Base-by-base conservation (phyloP, 1,140 invertebrate species). In the Drosophila pectinifera region DNA sequence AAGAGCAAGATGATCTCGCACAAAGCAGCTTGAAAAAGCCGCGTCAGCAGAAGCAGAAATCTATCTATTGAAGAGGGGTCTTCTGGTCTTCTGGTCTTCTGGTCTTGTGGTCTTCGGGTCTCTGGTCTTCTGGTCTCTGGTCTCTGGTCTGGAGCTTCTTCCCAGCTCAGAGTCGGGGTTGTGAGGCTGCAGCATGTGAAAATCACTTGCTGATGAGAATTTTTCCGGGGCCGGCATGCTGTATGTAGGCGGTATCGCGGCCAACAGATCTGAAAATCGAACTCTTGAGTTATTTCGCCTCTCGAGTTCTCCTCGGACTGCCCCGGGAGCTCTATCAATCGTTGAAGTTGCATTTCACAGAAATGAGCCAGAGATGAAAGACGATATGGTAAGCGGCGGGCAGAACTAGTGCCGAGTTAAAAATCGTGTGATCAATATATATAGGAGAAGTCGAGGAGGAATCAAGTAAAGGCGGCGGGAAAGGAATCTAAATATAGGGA, bases 1-100 rank as follows among this genome's bases (percentile, higher is more conserved):
- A 28, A 28, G 58, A 22, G 18, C 59, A 78, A 36, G 49, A 53
- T 36, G 49, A 53, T 53, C 49, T 73, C 64, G 57, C 77, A 81
- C 62, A 65, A 65, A 36, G 65, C 57, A 88, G 76, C 83, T 83
- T 79, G 75, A 36, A 86, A 88, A 77, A 73, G 75, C 83, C 59
- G 54, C 84, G 79, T 86, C 83, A 86, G 83, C 83, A 63, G 49
- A 48, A 58, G 46, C 36, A n/a, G 56, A 34, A 39, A 42, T 56
- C 54, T 56, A 56, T 39, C 36, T 39, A 22, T 31, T 69, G 43
- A 46, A 41, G 22, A 54, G 34, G 54, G 58, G 43, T 41, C 38
- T 39, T 42, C 11, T 22, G 3, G 8, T 11, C 22, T 11, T 42
- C 5, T n/a, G 13, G 11, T 4, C n/a, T n/a, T n/a, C n/a, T n/a